Conservation (phyloP, 1,140 invertebrate species). For the Drosophila elegans region DNA sequence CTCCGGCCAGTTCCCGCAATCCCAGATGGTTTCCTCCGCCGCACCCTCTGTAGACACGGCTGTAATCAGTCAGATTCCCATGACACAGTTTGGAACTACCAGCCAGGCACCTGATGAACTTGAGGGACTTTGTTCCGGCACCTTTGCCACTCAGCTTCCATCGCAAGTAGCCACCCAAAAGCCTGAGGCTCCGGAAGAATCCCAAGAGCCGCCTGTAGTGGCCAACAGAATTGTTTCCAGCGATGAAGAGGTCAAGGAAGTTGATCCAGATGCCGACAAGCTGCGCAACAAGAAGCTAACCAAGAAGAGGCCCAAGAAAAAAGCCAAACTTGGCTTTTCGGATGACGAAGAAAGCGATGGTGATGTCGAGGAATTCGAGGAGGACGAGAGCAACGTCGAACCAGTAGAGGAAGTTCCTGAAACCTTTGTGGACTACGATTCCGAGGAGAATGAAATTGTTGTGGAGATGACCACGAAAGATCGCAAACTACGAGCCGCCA, state of each 20-base stretch:
- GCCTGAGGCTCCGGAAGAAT: not conserved
- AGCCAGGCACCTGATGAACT: conserved; percentile 57
- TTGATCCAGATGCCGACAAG: conserved; percentile 8
- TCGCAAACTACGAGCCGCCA: conserved; percentile 85
- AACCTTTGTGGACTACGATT: conserved; percentile 88
- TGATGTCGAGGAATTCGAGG: conserved; percentile 54
- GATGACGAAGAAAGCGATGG: conserved; percentile 78
- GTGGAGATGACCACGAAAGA: conserved; percentile 85
- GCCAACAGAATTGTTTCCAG: conserved; percentile 77
- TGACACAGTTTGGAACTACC: conserved; percentile 51
- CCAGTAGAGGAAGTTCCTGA: conserved; percentile 84
- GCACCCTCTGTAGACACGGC: conserved; percentile 29
- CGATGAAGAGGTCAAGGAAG: conserved; percentile 84
- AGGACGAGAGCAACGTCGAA: conserved; percentile 68
- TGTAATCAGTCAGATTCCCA: conserved; percentile 74
- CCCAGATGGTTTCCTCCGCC: conserved; percentile 35
- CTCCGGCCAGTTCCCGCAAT: conserved; percentile 85
- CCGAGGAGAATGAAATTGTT: conserved; percentile 89
- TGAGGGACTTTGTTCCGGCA: conserved; percentile 58
- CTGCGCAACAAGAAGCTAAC: conserved; percentile 66
- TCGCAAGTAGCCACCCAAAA: not conserved
- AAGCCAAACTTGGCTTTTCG: conserved; percentile 76
- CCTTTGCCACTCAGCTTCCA: conserved; percentile 59
- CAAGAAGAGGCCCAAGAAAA: conserved; percentile 72
- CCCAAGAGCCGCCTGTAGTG: conserved; percentile 18